Base-by-base conservation (phyloP, 1,140 invertebrate species). In the Drosophila asahinai region DNA sequence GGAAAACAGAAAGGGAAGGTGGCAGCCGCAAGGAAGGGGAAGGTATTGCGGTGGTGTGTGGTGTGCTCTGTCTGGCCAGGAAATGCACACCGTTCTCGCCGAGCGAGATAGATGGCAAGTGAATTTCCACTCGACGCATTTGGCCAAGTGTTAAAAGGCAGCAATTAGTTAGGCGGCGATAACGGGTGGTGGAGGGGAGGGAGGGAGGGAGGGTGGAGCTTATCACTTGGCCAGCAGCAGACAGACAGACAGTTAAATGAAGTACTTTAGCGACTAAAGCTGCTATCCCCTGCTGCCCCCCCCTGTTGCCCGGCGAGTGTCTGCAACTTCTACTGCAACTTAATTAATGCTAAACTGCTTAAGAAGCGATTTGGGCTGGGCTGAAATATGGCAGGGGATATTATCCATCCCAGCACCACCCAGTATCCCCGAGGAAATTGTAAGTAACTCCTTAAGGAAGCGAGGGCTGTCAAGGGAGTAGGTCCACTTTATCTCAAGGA, bases 321-420 rank as follows among this genome's bases (percentile, higher is more conserved):
- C 82, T 89, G 68, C 68, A 73, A 72, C 54, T 89, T 83, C 61
- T 67, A 81, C 81, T 81, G 48, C 74, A 79, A 89, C 81, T 84
- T 90, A 89, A 89, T 89, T 89, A 89, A 90, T 84, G 84, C 81
- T 89, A 89, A 89, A 89, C 81, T 84, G 86, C 86, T 89, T 89
- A 89, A 72, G 81, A 25, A 77, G 74, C 54, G 55, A 67, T 67
- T 73, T 42, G 71, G 71, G 68, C 45, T 25, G 30, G 63, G 48
- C 9, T 45, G 36, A 12, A 27, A 22, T 19, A 38, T 57, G 54
- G 19, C 19, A 0, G 52, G 30, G 27, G 65, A 25, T 19, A n/a
- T 33, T 49, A 36, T n/a, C 25, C 25, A 42, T 0, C 52, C 33
- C 1, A 36, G 14, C 19, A 6, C 33, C 19, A 6, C 7, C 2